These are phyloP conservation scores for Hippocampus kuda DNA, from an alignment of 2,797 vertebrate genomes.

Conservation along the genomic window DNA sequence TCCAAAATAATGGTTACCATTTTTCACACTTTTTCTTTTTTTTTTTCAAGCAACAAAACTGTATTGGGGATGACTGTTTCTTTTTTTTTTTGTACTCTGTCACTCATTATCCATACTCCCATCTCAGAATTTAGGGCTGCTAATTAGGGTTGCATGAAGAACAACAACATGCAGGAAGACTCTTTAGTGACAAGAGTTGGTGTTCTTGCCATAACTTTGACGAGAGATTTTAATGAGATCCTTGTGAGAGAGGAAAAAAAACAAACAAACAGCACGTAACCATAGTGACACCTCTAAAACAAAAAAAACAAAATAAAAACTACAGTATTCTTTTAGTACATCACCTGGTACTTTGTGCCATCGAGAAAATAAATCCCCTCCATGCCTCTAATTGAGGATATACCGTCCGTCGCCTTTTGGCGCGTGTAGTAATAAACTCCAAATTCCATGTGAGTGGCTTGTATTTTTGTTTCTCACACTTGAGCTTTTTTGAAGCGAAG, in stretches of 20 bases:
- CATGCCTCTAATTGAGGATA: background rate
- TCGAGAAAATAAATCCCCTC: background rate
- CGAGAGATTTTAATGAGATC: constrained; percentile 26
- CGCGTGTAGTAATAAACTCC: too few species aligned
- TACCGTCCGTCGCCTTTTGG: background rate
- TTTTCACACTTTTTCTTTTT: background rate
- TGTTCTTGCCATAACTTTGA: constrained; percentile 22
- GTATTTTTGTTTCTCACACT: background rate
- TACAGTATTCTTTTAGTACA: background rate
- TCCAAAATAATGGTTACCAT: constrained; percentile 17
- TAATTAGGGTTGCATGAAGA: constrained; percentile 13
- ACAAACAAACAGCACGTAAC: background rate
- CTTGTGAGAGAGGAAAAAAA: constrained; percentile 10
- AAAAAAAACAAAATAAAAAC: too few species aligned
- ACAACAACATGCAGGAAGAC: constrained; percentile 4
- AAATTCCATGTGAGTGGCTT: too few species aligned
- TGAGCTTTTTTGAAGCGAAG: background rate
- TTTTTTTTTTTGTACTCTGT: too few species aligned
- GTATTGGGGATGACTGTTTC: background rate
- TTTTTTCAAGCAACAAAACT: constrained; percentile 1
- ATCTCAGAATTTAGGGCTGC: constrained; percentile 16
- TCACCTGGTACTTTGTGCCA: background rate
- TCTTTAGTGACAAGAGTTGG: constrained; percentile 10
- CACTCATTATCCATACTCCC: constrained; percentile 10
- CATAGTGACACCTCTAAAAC: constrained; percentile 3